A percentile compares a stretch with the other conserved stretches of the same genome.
phyloP scores from a whole-genome alignment of 2,797 vertebrate genomes.

The Eulemur rubriventer region DNA sequence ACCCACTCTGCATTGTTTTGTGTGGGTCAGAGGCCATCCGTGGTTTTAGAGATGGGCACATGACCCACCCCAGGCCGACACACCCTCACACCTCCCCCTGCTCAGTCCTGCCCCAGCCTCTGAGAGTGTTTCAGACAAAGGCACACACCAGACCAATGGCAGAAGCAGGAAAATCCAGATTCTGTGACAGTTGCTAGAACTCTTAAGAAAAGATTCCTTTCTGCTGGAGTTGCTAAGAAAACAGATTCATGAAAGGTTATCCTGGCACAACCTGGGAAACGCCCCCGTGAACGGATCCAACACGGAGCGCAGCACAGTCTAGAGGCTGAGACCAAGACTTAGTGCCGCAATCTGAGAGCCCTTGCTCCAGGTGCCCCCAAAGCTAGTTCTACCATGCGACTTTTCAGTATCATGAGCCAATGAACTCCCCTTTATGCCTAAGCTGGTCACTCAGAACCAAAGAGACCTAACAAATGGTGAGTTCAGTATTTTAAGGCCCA shows the following conservation, averaged over 20 bases:
- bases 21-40: background rate
- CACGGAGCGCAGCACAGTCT: fast-evolving
- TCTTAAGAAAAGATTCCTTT: background rate
- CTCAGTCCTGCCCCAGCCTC: background rate
- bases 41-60: background rate
- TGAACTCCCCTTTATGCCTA: background rate
- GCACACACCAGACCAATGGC: background rate
- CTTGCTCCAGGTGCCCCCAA: background rate
- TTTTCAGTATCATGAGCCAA: background rate
- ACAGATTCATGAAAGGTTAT: background rate
- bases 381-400: background rate
- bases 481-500: background rate
- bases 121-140: fast-evolving
- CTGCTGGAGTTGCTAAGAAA: background rate
- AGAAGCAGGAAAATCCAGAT: background rate
- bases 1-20: background rate
- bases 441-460: background rate
- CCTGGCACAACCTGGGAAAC: background rate
- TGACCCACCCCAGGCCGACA: background rate
- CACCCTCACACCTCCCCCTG: fast-evolving
- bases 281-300: background rate
- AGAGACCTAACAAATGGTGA: background rate
- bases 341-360: background rate
- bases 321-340: background rate
- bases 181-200: background rate